Percentiles rank a stretch among this genome's conserved stretches.
Conservation (phyloP, 35 echinoderm and acorn worm genomes). For the Apostichopus californicus region DNA sequence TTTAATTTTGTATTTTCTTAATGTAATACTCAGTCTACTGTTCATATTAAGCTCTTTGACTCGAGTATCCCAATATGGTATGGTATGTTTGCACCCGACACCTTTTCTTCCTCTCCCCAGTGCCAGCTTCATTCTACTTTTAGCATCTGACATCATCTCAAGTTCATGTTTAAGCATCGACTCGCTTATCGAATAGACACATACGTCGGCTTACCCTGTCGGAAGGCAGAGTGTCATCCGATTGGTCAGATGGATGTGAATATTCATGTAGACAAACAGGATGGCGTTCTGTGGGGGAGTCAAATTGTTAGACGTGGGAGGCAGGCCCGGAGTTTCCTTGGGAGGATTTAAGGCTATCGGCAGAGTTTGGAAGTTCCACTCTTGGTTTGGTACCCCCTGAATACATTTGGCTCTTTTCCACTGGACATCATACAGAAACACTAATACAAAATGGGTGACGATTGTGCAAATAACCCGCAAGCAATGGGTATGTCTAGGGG, state of each 20-base stretch:
- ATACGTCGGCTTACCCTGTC: too few species aligned
- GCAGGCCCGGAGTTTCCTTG: background rate
- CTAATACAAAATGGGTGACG: slow-evolving; percentile 40
- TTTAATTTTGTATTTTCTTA: too few species aligned
- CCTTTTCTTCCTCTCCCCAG: background rate
- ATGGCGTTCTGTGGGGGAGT: too few species aligned
- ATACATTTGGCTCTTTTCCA: slow-evolving; percentile 2
- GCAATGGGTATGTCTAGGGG: slow-evolving; percentile 49
- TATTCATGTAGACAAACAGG: background rate
- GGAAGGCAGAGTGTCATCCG: background rate
- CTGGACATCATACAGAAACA: background rate
- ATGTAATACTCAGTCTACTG: too few species aligned
- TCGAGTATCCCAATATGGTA: slow-evolving; percentile 22
- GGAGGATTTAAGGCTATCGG: slow-evolving; percentile 20
- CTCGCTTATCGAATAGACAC: too few species aligned
- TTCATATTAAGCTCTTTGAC: too few species aligned
- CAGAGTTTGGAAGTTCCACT: background rate
- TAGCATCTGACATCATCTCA: too few species aligned
- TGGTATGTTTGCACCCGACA: slow-evolving; percentile 24
- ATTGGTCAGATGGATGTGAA: background rate
- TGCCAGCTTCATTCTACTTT: too few species aligned
- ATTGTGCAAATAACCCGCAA: slow-evolving; percentile 7
- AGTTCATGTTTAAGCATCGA: too few species aligned
- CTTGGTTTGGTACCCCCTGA: slow-evolving; percentile 33
- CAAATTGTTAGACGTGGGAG: background rate